A percentile compares a stretch with the other conserved stretches of the same genome.
phyloP scores from a whole-genome alignment of 2,113 vertebrate species.

The Apeltes quadracus region DNA sequence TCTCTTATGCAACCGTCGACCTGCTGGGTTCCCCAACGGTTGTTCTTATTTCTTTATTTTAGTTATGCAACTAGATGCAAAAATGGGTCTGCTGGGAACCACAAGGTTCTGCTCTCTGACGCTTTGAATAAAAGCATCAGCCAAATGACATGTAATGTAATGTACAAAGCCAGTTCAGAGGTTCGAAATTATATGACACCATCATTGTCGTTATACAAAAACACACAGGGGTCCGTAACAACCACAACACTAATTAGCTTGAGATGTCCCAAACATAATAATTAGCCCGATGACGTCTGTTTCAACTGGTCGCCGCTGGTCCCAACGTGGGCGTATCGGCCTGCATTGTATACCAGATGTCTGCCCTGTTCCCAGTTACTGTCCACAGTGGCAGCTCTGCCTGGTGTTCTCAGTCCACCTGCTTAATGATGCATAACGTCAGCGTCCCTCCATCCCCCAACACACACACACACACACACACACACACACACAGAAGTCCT shows the following conservation, averaged over 20 bases:
- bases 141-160: too few relatives aligned
- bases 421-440: slow-evolving; percentile 78
- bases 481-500: slow-evolving; percentile 17
- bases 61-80: too few relatives aligned
- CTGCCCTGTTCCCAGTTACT: slow-evolving; percentile 48
- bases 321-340: slow-evolving; percentile 54
- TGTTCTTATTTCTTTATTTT: too few relatives aligned
- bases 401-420: slow-evolving; percentile 70
- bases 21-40: too few relatives aligned
- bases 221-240: slow-evolving; percentile 4
- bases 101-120: too few relatives aligned
- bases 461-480: slow-evolving; percentile 22
- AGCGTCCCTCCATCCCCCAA: slow-evolving; percentile 47
- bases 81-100: too few relatives aligned
- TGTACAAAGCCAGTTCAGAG: not conserved
- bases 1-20: not conserved
- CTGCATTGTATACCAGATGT: slow-evolving; percentile 72
- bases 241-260: slow-evolving; percentile 38
- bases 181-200: not conserved
- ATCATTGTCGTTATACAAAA: slow-evolving; percentile 2
- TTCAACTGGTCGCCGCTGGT: slow-evolving; percentile 38
- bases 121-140: too few relatives aligned
- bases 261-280: slow-evolving; percentile 52
- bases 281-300: slow-evolving; percentile 42
- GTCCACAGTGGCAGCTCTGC: slow-evolving; percentile 51